Percentiles rank a stretch among this genome's conserved stretches.
phyloP scores from a whole-genome alignment of 2,797 vertebrate species.

The Lutjanus argentimaculatus region DNA sequence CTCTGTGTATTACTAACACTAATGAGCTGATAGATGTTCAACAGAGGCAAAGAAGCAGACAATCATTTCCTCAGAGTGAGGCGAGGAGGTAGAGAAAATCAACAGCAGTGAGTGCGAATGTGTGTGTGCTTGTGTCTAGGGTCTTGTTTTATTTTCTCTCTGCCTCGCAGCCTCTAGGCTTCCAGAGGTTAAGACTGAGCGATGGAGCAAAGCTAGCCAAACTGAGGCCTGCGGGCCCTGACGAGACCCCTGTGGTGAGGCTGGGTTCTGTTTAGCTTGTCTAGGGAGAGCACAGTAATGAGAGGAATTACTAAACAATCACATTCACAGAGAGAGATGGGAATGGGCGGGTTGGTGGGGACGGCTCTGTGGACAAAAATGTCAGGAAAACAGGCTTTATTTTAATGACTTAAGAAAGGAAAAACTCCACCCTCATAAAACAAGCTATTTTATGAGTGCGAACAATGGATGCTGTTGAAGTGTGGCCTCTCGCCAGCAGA shows the following conservation, averaged over 20 bases:
- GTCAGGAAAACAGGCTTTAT: slow-evolving; percentile 40
- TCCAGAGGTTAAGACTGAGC: slow-evolving; percentile 80
- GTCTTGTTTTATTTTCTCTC: slow-evolving; percentile 77
- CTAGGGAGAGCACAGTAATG: slow-evolving; percentile 68
- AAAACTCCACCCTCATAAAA: slow-evolving; percentile 13
- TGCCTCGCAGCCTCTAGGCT: slow-evolving; percentile 74
- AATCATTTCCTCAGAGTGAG: slow-evolving; percentile 83
- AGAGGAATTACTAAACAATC: slow-evolving; percentile 77
- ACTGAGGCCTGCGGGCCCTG: slow-evolving; percentile 70
- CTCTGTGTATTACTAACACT: slow-evolving; percentile 83
- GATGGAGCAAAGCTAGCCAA: slow-evolving; percentile 72
- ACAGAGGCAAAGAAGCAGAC: slow-evolving; percentile 78
- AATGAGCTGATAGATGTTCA: slow-evolving; percentile 84
- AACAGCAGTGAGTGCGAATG: slow-evolving; percentile 64
- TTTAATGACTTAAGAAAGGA: slow-evolving; percentile 20
- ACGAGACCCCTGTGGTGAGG: slow-evolving; percentile 63
- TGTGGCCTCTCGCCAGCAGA: slow-evolving; percentile 6
- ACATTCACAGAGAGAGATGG: slow-evolving; percentile 41
- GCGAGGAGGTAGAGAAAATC: slow-evolving; percentile 74
- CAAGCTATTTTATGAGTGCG: slow-evolving; percentile 2
- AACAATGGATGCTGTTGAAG: slow-evolving; percentile 33
- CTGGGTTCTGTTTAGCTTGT: slow-evolving; percentile 66
- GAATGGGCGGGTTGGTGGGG: slow-evolving; percentile 40
- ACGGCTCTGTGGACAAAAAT: slow-evolving; percentile 20
- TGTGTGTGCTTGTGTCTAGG: slow-evolving; percentile 63